These are phyloP conservation scores for Alloscopus bannaensis DNA, from an alignment of 2,888 invertebrate genomes.

Conservation along the genomic window DNA sequence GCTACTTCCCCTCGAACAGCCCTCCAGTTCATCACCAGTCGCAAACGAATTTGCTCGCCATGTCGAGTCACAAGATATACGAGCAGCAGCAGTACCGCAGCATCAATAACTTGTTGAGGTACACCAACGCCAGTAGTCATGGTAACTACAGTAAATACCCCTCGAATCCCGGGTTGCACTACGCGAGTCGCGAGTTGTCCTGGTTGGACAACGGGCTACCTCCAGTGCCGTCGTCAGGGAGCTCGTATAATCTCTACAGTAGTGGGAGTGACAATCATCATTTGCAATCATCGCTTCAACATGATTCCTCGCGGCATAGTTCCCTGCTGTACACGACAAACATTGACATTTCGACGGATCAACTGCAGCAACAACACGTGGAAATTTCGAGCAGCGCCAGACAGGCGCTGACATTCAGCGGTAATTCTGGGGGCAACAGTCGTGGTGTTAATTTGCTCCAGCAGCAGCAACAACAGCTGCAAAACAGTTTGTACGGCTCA, in stretches of 20 bases:
- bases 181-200: slow-evolving; percentile 44
- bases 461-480: slow-evolving; percentile 28
- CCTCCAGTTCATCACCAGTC: slow-evolving; percentile 62
- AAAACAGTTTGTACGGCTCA: slow-evolving; percentile 36
- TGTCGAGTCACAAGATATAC: slow-evolving; percentile 62
- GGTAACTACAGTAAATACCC: slow-evolving; percentile 60
- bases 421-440: slow-evolving; percentile 14
- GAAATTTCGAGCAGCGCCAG: slow-evolving; percentile 25
- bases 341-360: slow-evolving; percentile 51
- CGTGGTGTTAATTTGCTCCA: slow-evolving; percentile 53
- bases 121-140: slow-evolving; percentile 24
- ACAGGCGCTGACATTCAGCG: slow-evolving; percentile 45
- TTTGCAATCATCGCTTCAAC: neutral
- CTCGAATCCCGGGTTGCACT: slow-evolving; percentile 62
- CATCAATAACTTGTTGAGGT: slow-evolving; percentile 56
- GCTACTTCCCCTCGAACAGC: slow-evolving; percentile 32
- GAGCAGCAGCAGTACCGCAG: slow-evolving; percentile 60
- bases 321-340: slow-evolving; percentile 60
- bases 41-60: slow-evolving; percentile 55
- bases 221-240: slow-evolving; percentile 45
- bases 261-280: slow-evolving; percentile 23
- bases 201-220: slow-evolving; percentile 66
- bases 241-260: slow-evolving; percentile 48
- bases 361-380: slow-evolving; percentile 4
- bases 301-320: slow-evolving; percentile 33